Evolutionary conservation across 2,113 vertebrate genomes (phyloP).

Genomic region (Tragelaphus scriptus): DNA sequence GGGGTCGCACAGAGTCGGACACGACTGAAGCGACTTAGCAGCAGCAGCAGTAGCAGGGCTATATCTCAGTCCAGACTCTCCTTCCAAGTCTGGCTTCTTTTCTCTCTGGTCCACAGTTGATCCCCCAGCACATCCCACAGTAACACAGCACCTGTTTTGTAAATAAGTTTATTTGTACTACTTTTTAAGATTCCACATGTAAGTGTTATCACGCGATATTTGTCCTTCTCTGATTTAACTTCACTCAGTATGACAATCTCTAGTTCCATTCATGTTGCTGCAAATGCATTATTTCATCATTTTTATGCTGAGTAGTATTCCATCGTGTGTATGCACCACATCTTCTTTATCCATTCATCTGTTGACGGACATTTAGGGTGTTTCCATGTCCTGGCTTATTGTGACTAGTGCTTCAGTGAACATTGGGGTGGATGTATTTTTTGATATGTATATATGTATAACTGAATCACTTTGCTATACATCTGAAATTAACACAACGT

Average conservation of each 20-base stretch:
- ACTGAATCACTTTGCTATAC: background rate
- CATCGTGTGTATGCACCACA: rapidly evolving
- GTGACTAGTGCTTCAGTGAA: background rate
- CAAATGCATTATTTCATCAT: background rate
- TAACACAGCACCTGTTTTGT: background rate
- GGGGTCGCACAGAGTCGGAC: no score
- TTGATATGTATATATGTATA: background rate
- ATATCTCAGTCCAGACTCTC: background rate
- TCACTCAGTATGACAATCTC: background rate
- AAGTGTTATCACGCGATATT: background rate
- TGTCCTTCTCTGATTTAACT: background rate
- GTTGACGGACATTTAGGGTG: background rate
- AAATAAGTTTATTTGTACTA: background rate
- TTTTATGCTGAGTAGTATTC: background rate
- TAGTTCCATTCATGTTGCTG: background rate
- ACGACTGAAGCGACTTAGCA: no score
- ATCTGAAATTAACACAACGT: background rate
- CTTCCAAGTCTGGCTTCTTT: background rate
- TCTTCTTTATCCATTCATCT: background rate
- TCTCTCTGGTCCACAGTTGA: background rate
- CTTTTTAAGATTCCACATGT: background rate
- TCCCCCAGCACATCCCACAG: background rate
- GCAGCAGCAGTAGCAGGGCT: background rate
- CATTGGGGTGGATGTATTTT: rapidly evolving
- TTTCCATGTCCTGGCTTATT: background rate